These are phyloP conservation scores for Drosophila tropicalis DNA, from an alignment of 1,140 invertebrate genomes.

Conservation along the genomic window DNA sequence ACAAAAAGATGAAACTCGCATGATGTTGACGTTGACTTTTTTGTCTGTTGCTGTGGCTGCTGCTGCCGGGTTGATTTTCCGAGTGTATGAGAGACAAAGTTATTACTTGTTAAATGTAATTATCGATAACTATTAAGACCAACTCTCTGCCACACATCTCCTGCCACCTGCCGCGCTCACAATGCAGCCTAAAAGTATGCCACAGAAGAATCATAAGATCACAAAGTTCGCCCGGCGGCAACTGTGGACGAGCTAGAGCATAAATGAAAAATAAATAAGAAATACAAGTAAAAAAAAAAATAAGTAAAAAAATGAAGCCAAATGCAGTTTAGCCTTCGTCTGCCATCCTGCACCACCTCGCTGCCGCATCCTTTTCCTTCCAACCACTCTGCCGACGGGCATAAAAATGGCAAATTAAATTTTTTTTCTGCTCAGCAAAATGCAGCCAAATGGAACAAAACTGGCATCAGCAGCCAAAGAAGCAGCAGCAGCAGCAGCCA, in stretches of 20 bases:
- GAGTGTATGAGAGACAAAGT: background rate
- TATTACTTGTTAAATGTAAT: slow-evolving; percentile 15
- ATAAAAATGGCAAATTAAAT: slow-evolving; percentile 76
- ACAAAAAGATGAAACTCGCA: slow-evolving; percentile 9
- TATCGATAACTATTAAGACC: slow-evolving; percentile 18
- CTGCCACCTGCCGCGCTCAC: background rate
- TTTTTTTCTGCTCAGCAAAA: slow-evolving; percentile 54
- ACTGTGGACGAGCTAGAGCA: slow-evolving; percentile 67
- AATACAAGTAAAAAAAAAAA: slow-evolving; percentile 24
- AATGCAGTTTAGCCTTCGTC: slow-evolving; percentile 56
- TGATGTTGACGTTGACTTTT: slow-evolving; percentile 14
- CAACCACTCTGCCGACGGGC: slow-evolving; percentile 44
- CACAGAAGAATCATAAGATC: slow-evolving; percentile 53
- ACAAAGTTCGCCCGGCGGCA: slow-evolving; percentile 61
- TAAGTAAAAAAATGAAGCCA: slow-evolving; percentile 57
- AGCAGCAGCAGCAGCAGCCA: slow-evolving; percentile 32
- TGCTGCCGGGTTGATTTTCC: background rate
- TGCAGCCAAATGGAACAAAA: slow-evolving; percentile 68
- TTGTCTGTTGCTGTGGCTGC: background rate
- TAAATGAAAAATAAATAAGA: slow-evolving; percentile 80
- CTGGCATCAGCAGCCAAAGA: slow-evolving; percentile 22
- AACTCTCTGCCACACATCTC: background rate
- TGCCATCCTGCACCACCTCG: background rate
- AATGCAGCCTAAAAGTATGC: background rate
- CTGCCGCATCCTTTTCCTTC: no score